Evolutionary conservation across 30 jellyfish, hydroid and myxozoan genomes (phyloP), one percentile per base, ranked within the genome.

Genomic region (Hydra vulgaris): DNA sequence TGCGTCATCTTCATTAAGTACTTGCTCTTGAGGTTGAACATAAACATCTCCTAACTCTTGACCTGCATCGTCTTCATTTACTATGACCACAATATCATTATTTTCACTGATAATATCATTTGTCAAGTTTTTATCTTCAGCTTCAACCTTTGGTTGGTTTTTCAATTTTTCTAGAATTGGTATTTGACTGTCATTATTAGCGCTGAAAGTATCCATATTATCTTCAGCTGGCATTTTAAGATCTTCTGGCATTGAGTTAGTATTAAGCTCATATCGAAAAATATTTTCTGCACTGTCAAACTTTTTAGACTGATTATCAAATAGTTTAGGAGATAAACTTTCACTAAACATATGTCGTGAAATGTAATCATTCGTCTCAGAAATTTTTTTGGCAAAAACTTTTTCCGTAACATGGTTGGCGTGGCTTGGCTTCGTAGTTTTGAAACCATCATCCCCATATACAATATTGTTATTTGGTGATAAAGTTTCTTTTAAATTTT

Each of bases 291-390:
- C 12, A 40, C 61, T 40, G 12, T 40, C 61, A 40, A 40, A 40
- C 61, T 40, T 5, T 40, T 40, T 12, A 40, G 12, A 12, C 61
- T 40, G 61, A 12, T 40, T 40, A 40, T 5, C 5, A 40, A 40
- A 40, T 12, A 3, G 8, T 3, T 40, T 40, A 12, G 61, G 75
- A n/a, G 16, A 68, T 23, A 68, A 15, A 68, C 26, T 68, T 68
- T 68, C 75, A 68, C 27, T 23, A n/a, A 68, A n/a, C 75, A 68
- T 68, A 15, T 68, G 75, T 23, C 15, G 75, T 8, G 75, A 68
- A n/a, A 68, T 68, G 15, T 68, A 68, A n/a, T 68, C 75, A 16
- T 68, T 68, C 16, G 75, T 3, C 16, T 68, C 16, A 68, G 75
- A 68, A n/a, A 68, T 68, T 3, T 20, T n/a, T n/a, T n/a, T n/a